A percentile compares a stretch with the other conserved stretches of the same genome.
These are phyloP conservation scores for Drosophila tropicalis DNA, from an alignment of 1,140 invertebrate species.

Conservation along the genomic window DNA sequence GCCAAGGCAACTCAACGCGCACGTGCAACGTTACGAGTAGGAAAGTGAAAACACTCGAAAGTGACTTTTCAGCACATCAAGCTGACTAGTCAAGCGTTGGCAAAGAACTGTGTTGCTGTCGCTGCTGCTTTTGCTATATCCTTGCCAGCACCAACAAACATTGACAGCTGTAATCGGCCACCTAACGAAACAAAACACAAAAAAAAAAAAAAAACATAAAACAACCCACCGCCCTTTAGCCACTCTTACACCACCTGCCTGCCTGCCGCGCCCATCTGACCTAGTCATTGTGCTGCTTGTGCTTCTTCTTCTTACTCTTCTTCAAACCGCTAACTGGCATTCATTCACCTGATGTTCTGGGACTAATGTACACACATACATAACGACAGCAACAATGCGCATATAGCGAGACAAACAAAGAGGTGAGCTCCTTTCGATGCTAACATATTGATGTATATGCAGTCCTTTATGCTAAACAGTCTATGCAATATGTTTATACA, in stretches of 20 bases:
- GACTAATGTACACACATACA: conserved; percentile 28
- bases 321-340: conserved; percentile 54
- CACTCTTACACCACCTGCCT: not conserved
- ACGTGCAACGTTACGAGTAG: conserved; percentile 61
- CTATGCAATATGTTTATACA: not conserved
- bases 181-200: not conserved
- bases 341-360: conserved; percentile 47
- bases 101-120: conserved; percentile 26
- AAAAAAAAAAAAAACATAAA: not conserved
- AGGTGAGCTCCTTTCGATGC: conserved; percentile 55
- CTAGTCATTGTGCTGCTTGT: conserved; percentile 28
- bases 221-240: conserved; percentile 3
- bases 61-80: conserved; percentile 70
- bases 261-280: conserved; percentile 44
- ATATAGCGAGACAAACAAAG: conserved; percentile 49
- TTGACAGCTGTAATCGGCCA: conserved; percentile 27
- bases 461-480: not conserved
- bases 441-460: conserved; percentile 39
- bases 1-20: conserved; percentile 47
- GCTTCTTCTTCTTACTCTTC: not conserved
- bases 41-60: conserved; percentile 75
- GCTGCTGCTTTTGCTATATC: conserved; percentile 17
- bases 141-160: conserved; percentile 53
- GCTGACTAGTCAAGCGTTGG: conserved; percentile 55
- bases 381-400: conserved; percentile 50